Conservation (phyloP, 2,888 invertebrate species). For the Thymelicus sylvestris region DNA sequence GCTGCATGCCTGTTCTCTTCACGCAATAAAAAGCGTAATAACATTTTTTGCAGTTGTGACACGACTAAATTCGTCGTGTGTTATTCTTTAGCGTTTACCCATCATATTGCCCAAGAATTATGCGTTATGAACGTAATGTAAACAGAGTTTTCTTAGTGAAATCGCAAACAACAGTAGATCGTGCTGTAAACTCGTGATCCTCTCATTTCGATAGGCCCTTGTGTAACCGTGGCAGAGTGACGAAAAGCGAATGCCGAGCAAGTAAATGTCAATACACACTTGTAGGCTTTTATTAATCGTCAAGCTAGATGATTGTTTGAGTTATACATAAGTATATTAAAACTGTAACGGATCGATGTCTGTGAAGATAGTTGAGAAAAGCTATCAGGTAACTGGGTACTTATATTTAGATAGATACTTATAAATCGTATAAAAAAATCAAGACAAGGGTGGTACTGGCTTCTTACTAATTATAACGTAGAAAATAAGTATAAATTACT, state of each 20-base stretch:
- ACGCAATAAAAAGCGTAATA: background rate
- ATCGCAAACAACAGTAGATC: conserved; percentile 60
- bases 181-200: conserved; percentile 59
- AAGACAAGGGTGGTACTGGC: too few relatives aligned
- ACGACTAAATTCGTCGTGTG: conserved; percentile 43
- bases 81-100: conserved; percentile 53
- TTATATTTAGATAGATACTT: too few relatives aligned
- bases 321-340: too few relatives aligned
- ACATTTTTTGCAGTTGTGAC: background rate
- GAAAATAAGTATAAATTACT: too few relatives aligned
- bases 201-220: conserved; percentile 45
- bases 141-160: conserved; percentile 59
- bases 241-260: conserved; percentile 12
- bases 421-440: too few relatives aligned
- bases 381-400: too few relatives aligned
- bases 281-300: too few relatives aligned
- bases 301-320: too few relatives aligned
- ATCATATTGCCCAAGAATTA: conserved; percentile 43
- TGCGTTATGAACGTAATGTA: conserved; percentile 40
- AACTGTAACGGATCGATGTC: too few relatives aligned
- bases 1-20: too few relatives aligned
- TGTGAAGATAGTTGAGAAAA: too few relatives aligned
- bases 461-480: too few relatives aligned
- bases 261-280: conserved; percentile 4
- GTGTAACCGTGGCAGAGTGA: conserved; percentile 5